Base-by-base conservation (phyloP, 2,113 vertebrate genomes). In the Scatophagus argus region DNA sequence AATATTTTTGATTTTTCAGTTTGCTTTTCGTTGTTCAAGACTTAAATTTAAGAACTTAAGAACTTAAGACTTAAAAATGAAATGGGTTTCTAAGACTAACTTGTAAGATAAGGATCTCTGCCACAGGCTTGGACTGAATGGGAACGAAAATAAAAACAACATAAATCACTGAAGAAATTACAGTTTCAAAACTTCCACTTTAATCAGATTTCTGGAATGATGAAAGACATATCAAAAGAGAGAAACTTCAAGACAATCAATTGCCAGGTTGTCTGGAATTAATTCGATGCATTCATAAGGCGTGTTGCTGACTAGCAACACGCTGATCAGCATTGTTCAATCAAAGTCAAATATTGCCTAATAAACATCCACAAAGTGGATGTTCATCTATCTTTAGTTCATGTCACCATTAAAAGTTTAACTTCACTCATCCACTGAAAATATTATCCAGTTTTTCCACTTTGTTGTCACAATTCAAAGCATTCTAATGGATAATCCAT, bases 401-500 rank as follows among this genome's bases (percentile, higher is more conserved):
- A 52, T 59, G 16, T 38, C 34, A n/a, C 23, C 12, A 71, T 43
- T 38, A 27, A 71, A 79, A 82, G 58, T 17, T 25, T 0, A 36
- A 67, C 61, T 51, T 58, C 9, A 46, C 14, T 64, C 34, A 51
- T 69, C 54, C 39, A 41, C 4, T 14, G 67, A 32, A 82, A 49
- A 76, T 7, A 29, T 27, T 14, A 1, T 47, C 5, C 17, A 5
- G 1, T 36, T 56, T 67, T 54, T 39, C 32, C 14, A 23, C 46
- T 84, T 72, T 60, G 25, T 74, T 79, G 63, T 80, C 56, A 83
- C 74, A 67, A 54, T 71, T 67, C 29, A 64, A 29, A 65, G 73
- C 43, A 1, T 77, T 56, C 49, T 60, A 76, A 60, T 59, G 62
- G 77, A 59, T 63, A 82, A 90, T 90, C 82, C 66, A 85, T 91